phyloP scores from a whole-genome alignment of 2,888 invertebrate genomes.

The Troides aeacus region DNA sequence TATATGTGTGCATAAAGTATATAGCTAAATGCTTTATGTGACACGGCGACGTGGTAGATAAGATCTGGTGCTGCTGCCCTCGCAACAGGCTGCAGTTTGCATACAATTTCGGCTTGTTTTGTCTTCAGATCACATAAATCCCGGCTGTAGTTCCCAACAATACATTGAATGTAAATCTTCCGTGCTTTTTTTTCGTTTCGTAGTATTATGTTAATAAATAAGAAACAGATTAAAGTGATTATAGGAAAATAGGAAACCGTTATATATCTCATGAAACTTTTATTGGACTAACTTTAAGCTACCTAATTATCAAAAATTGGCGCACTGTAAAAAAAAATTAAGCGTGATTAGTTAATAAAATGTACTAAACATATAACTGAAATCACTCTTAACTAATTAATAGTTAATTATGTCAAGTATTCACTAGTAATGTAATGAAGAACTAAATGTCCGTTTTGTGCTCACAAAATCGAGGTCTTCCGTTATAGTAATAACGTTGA shows the following conservation, averaged over 20 bases:
- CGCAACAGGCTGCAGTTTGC: constrained; percentile 22
- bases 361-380: neutral
- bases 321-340: too few species aligned
- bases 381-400: neutral
- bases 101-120: constrained; percentile 29
- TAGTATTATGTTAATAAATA: constrained; percentile 12
- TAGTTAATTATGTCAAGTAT: neutral
- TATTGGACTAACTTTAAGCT: too few species aligned
- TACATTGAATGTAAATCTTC: constrained; percentile 28
- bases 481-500: constrained; percentile 8
- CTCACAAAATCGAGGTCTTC: constrained; percentile 12
- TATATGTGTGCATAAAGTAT: constrained; percentile 10
- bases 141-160: constrained; percentile 20
- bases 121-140: constrained; percentile 26
- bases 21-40: constrained; percentile 9
- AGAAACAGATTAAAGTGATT: constrained; percentile 1
- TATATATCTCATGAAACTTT: too few species aligned
- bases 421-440: neutral
- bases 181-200: constrained; percentile 5
- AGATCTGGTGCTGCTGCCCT: constrained; percentile 9
- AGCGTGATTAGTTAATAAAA: too few species aligned
- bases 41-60: constrained; percentile 19
- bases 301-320: too few species aligned
- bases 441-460: constrained; percentile 7
- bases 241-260: neutral